A percentile compares a stretch with the other conserved stretches of the same genome.
Evolutionary conservation across 2,888 invertebrate genomes (phyloP).

Genomic region (Andrena camellia): DNA sequence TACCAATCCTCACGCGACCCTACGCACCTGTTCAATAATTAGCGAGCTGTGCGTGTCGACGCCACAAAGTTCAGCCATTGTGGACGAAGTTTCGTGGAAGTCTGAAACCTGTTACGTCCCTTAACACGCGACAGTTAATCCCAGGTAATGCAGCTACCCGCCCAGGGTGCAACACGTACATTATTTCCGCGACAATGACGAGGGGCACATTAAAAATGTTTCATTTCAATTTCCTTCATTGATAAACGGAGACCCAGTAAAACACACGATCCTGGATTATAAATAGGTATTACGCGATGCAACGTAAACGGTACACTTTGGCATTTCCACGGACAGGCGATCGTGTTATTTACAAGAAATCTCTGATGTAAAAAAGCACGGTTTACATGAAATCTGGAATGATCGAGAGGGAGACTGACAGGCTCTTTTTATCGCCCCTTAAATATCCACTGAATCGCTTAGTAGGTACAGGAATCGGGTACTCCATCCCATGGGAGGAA

Average conservation of each 20-base stretch:
- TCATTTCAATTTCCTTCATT: neutral
- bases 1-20: neutral
- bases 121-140: constrained; percentile 51
- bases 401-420: too few species aligned
- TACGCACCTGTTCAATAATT: neutral
- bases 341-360: constrained; percentile 39
- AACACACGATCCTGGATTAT: neutral
- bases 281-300: constrained; percentile 32
- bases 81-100: constrained; percentile 53
- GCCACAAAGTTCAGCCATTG: constrained; percentile 13
- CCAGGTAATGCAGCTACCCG: constrained; percentile 25
- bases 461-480: too few species aligned
- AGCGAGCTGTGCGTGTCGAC: constrained; percentile 27
- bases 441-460: too few species aligned
- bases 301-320: constrained; percentile 62
- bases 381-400: constrained; percentile 16
- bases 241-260: neutral
- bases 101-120: constrained; percentile 36
- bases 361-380: neutral
- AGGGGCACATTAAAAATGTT: neutral
- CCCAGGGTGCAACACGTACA: constrained; percentile 9
- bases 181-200: neutral
- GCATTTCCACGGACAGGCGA: constrained; percentile 70
- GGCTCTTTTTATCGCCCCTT: too few species aligned
- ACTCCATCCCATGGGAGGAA: too few species aligned